Evolutionary conservation across 2,113 vertebrate species (phyloP), one percentile per base, ranked within the genome.

Genomic region (Antechinus flavipes): DNA sequence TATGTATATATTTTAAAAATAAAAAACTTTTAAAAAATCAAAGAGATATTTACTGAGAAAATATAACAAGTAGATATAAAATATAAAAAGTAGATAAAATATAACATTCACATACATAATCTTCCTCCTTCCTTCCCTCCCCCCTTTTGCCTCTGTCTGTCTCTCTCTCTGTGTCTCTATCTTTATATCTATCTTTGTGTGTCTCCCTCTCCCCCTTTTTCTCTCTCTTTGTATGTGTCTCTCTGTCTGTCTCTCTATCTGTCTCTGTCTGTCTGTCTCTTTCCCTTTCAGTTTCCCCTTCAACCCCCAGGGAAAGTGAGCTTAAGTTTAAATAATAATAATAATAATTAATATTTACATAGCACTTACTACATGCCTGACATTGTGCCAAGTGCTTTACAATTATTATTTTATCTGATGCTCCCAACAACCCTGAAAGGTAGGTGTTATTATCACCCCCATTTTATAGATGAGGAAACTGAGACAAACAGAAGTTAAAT

Each of bases 131-230:
- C 56, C 9, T 23, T 27, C 24, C 26, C 9, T 27, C 4, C 9
- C 56, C 2, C 8, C 25, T 9, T 24, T 26, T 56, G 7, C 8
- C 8, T 22, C 56, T 27, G 8, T 23, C 54, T 55, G 0, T 52
- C 50, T 52, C 50, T 52, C 5, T 52, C 50, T 52, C 0, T 52
- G 9, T 52, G 9, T 52, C 4, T 52, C 50, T 52, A 9, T 11
- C 50, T 52, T 42, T 42, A 42, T 42, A 42, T 42, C 42, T 42
- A 42, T 11, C 50, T 47, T 4, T 47, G 47, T 47, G 9, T 52
- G 9, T 49, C 49, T 49, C 49, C 5, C 1, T 6, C 50, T 6
- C 0, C 10, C 9, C 2, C 11, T 14, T 3, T 16, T 3, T 35
- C 30, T 68, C 58, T 4, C 12, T 35, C 11, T 49, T 5, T 49